phyloP scores from a whole-genome alignment of 92 coral and sea anemone genomes.

The Chrysogorgia sp. region DNA sequence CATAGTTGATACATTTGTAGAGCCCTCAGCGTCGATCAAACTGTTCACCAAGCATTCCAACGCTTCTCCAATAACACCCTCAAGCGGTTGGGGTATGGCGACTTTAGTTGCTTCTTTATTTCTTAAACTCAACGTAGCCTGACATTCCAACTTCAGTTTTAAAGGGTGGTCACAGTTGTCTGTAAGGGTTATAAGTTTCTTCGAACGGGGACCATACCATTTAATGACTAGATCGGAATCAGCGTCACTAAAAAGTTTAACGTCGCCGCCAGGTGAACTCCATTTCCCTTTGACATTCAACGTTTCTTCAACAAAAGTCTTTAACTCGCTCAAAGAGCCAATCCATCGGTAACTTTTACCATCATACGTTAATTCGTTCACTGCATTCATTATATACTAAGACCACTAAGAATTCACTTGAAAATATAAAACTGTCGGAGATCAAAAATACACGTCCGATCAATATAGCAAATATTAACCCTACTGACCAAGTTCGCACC shows the following conservation, averaged over 20 bases:
- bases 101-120: background rate
- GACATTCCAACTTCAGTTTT: background rate
- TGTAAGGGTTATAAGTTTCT: background rate
- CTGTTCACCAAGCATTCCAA: no score
- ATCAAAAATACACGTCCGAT: background rate
- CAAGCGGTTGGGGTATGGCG: background rate
- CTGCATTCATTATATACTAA: background rate
- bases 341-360: slow-evolving; percentile 15
- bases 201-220: slow-evolving; percentile 29
- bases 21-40: background rate
- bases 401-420: background rate
- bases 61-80: no score
- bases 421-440: background rate
- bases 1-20: background rate
- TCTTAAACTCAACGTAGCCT: background rate
- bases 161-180: background rate
- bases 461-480: no score
- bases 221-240: slow-evolving; percentile 18
- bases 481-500: background rate
- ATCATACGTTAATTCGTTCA: slow-evolving; percentile 11
- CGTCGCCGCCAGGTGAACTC: slow-evolving; percentile 26
- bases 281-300: slow-evolving; percentile 30
- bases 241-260: slow-evolving; percentile 14
- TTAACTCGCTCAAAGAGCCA: slow-evolving; percentile 7
- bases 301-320: slow-evolving; percentile 10